phyloP scores from a whole-genome alignment of 2,888 invertebrate species.

The Myathropa florea region DNA sequence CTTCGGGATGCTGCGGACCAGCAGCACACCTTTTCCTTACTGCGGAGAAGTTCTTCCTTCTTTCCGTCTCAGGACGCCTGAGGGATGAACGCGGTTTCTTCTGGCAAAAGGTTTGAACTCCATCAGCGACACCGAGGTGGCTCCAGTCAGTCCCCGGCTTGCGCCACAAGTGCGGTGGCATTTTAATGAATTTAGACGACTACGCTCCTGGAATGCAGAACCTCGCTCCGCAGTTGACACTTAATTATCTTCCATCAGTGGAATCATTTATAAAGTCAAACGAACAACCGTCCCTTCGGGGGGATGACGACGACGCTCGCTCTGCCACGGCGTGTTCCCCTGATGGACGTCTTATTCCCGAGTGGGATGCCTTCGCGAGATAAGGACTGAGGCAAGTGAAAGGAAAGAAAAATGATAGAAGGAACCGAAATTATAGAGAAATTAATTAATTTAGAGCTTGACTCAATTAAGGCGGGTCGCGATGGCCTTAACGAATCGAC shows the following conservation, averaged over 20 bases:
- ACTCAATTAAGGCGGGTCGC: conserved; percentile 61
- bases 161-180: conserved; percentile 41
- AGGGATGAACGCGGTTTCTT: not conserved
- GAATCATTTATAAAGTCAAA: conserved; percentile 66
- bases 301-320: not conserved
- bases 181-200: conserved; percentile 36
- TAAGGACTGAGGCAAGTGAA: not conserved
- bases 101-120: no score
- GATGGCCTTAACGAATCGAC: conserved; percentile 53
- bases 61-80: no score
- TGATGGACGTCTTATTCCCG: conserved; percentile 53
- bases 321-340: not conserved
- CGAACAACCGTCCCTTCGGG: conserved; percentile 18
- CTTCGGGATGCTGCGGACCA: conserved; percentile 34
- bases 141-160: conserved; percentile 22
- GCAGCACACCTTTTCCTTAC: conserved; percentile 42
- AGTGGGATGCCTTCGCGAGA: conserved; percentile 37
- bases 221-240: conserved; percentile 65
- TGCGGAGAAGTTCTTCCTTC: conserved; percentile 13
- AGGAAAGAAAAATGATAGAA: conserved; percentile 20
- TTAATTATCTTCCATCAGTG: conserved; percentile 70
- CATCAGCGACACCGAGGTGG: not conserved
- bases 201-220: conserved; percentile 19
- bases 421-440: conserved; percentile 62
- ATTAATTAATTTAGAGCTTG: conserved; percentile 67